Percentiles rank a stretch among this genome's conserved stretches.
These are phyloP conservation scores for Vidua macroura DNA, from an alignment of 2,113 vertebrate genomes.

Conservation along the genomic window DNA sequence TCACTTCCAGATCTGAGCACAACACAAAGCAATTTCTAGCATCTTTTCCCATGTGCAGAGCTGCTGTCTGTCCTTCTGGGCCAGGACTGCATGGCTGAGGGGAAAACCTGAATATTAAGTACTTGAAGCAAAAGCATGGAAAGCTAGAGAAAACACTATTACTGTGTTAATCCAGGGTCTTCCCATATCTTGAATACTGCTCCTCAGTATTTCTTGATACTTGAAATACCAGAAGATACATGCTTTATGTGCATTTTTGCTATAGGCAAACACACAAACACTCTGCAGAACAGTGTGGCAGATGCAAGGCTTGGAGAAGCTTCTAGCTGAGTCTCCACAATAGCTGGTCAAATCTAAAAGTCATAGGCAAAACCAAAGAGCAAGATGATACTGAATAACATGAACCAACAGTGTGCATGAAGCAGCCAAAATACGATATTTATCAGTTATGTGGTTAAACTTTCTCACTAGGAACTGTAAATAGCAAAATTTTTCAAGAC, in stretches of 20 bases:
- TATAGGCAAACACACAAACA: not conserved
- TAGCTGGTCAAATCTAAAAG: not conserved
- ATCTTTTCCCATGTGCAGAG: not conserved
- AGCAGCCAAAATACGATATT: not conserved
- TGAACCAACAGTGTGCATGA: not conserved
- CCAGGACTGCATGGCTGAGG: not conserved
- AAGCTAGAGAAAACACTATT: not conserved
- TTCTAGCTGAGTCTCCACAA: not conserved
- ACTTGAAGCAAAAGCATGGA: not conserved
- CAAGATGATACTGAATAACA: not conserved
- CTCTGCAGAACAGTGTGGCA: not conserved
- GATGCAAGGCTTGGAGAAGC: not conserved
- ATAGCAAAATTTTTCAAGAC: not conserved
- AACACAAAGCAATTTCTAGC: not conserved
- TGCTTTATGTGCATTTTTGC: not conserved
- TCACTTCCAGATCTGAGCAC: not conserved
- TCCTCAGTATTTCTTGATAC: not conserved
- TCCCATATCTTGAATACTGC: not conserved
- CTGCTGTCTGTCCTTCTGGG: not conserved
- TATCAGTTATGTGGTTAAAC: not conserved
- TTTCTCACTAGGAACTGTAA: not conserved
- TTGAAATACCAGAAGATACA: not conserved
- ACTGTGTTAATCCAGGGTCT: not conserved
- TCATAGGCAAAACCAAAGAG: not conserved
- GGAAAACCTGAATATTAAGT: not conserved